Percentiles rank a stretch among this genome's conserved stretches.
Evolutionary conservation across 2,797 vertebrate species (phyloP).

Genomic region (Phaenicophaeus curvirostris): DNA sequence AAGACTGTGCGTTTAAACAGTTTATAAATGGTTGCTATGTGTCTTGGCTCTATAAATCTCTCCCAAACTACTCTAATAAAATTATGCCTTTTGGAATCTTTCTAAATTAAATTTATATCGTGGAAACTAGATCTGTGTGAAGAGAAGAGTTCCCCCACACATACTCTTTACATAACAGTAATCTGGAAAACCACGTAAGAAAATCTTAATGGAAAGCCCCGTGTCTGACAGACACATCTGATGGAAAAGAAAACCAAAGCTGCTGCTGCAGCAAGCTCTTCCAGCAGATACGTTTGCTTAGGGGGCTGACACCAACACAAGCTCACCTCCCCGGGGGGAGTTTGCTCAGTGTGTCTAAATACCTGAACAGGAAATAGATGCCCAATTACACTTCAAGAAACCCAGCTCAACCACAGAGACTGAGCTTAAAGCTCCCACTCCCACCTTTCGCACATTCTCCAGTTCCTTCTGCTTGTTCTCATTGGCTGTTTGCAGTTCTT

Average conservation of each 20-base stretch:
- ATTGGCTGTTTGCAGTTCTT: slow-evolving; percentile 89
- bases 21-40: background rate
- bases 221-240: background rate
- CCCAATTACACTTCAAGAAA: background rate
- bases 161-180: background rate
- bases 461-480: slow-evolving; percentile 93
- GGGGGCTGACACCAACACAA: background rate
- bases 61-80: background rate
- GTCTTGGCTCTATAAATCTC: background rate
- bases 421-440: background rate
- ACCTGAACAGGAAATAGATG: background rate
- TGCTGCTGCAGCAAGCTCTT: background rate
- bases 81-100: background rate
- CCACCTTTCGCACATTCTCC: slow-evolving; percentile 91
- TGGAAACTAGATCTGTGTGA: background rate
- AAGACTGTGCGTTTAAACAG: background rate
- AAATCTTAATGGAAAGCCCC: background rate
- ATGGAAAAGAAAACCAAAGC: background rate
- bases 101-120: background rate
- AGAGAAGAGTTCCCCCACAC: background rate
- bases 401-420: background rate
- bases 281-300: background rate
- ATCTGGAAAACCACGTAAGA: background rate
- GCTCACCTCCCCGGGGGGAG: background rate
- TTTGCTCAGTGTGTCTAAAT: background rate